Percentiles rank a stretch among this genome's conserved stretches.
Conservation (phyloP, 2,113 vertebrate species). For the Thermophis baileyi region DNA sequence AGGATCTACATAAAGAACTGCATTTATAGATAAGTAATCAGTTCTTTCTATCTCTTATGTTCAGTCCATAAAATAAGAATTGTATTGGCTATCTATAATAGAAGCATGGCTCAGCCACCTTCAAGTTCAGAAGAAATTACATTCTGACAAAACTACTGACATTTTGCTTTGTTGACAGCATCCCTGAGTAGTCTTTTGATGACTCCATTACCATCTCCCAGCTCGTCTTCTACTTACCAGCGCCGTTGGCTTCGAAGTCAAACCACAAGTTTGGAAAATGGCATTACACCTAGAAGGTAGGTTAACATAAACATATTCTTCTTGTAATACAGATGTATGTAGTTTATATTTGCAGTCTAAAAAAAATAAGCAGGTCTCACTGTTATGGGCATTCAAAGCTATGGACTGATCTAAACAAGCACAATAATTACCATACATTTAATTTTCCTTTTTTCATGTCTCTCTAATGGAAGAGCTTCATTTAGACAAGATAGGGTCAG, state of each 20-base stretch:
- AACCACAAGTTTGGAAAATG: conserved; percentile 84
- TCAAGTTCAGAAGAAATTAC: not conserved
- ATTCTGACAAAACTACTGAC: not conserved
- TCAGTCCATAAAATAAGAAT: not conserved
- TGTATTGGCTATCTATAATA: not conserved
- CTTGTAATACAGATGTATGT: not conserved
- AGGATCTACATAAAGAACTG: not conserved
- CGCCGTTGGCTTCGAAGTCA: conserved; percentile 85
- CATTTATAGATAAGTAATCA: not conserved
- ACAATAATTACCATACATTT: not conserved
- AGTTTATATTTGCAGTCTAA: not conserved
- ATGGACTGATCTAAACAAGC: not conserved
- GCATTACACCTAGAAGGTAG: conserved; percentile 77
- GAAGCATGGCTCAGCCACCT: too few relatives aligned
- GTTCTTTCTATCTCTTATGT: not conserved
- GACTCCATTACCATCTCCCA: conserved; percentile 82
- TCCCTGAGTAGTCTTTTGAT: conserved; percentile 85
- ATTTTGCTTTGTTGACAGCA: conserved; percentile 63
- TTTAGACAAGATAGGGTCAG: not conserved
- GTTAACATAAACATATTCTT: conserved; percentile 37
- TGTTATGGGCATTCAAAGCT: not conserved
- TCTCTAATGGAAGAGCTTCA: not conserved
- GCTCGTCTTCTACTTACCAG: conserved; percentile 83
- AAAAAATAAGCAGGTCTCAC: not conserved
- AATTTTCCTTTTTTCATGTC: not conserved